These are phyloP conservation scores for Penaeus indicus DNA, from an alignment of 1,140 invertebrate species.

Conservation along the genomic window DNA sequence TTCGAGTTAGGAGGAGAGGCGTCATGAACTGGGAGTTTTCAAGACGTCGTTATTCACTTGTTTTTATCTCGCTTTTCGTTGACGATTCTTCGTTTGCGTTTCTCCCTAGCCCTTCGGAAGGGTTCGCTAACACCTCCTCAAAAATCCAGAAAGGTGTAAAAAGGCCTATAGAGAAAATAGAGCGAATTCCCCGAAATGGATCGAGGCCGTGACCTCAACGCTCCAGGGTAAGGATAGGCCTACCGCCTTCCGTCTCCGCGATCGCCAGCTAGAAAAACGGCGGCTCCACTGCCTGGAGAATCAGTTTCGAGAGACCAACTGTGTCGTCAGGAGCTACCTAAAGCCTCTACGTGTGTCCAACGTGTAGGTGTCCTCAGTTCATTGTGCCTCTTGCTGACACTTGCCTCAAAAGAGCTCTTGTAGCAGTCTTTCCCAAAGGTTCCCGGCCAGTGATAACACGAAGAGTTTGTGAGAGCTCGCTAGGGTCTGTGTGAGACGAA, in stretches of 20 bases:
- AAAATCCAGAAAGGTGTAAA: not conserved
- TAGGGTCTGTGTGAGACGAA: too few relatives aligned
- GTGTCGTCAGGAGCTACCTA: slow-evolving; percentile 5
- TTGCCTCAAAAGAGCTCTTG: not conserved
- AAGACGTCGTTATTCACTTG: too few relatives aligned
- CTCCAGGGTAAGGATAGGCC: slow-evolving; percentile 1
- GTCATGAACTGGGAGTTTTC: not conserved
- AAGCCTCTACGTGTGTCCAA: not conserved
- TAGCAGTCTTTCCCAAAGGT: too few relatives aligned
- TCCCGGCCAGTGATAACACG: too few relatives aligned
- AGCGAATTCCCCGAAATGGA: not conserved
- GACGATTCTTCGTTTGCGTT: too few relatives aligned
- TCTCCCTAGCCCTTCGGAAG: too few relatives aligned
- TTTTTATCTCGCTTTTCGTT: too few relatives aligned
- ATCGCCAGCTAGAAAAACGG: slow-evolving; percentile 27
- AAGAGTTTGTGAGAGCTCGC: too few relatives aligned
- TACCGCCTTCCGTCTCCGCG: not conserved
- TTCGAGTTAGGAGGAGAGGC: not conserved
- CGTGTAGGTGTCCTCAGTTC: not conserved
- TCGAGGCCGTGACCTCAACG: not conserved
- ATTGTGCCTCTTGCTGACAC: not conserved
- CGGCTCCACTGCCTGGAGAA: not conserved
- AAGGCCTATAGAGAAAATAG: not conserved
- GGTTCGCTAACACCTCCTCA: too few relatives aligned
- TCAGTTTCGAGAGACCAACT: slow-evolving; percentile 23